phyloP scores from a whole-genome alignment of 2,888 invertebrate species.

The Acrobasis consociella region DNA sequence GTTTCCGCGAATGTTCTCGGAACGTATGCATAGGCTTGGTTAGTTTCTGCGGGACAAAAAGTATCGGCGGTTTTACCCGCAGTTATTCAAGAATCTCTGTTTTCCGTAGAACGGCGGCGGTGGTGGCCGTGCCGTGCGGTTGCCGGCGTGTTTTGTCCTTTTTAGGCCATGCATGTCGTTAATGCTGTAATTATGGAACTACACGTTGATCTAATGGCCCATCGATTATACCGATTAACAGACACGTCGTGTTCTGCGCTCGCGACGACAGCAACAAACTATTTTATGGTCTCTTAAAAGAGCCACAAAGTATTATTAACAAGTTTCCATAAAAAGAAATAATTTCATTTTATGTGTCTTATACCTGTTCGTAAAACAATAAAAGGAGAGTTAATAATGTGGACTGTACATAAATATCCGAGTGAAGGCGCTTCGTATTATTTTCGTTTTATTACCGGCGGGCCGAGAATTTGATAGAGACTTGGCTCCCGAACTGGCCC shows the following conservation, averaged over 20 bases:
- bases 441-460: conserved; percentile 72
- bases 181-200: conserved; percentile 59
- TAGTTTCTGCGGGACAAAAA: conserved; percentile 43
- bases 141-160: conserved; percentile 61
- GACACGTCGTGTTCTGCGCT: conserved; percentile 26
- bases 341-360: conserved; percentile 26
- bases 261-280: conserved; percentile 15
- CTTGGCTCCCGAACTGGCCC: conserved; percentile 67
- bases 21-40: conserved; percentile 40
- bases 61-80: conserved; percentile 40
- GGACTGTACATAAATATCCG: conserved; percentile 64
- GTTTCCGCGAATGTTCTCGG: conserved; percentile 49
- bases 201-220: conserved; percentile 51
- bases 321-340: conserved; percentile 23
- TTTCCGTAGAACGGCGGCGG: conserved; percentile 52
- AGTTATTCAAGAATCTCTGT: conserved; percentile 44
- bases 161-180: conserved; percentile 58
- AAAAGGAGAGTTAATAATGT: conserved; percentile 62
- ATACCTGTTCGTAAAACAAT: conserved; percentile 48
- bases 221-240: conserved; percentile 53
- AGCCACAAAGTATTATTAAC: conserved; percentile 11
- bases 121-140: conserved; percentile 43
- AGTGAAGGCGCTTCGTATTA: conserved; percentile 60
- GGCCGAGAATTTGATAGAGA: conserved; percentile 71
- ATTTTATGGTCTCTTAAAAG: conserved; percentile 14